Evolutionary conservation across 2,113 vertebrate genomes (phyloP), one percentile per base, ranked within the genome.

Genomic region (Strix aluco): DNA sequence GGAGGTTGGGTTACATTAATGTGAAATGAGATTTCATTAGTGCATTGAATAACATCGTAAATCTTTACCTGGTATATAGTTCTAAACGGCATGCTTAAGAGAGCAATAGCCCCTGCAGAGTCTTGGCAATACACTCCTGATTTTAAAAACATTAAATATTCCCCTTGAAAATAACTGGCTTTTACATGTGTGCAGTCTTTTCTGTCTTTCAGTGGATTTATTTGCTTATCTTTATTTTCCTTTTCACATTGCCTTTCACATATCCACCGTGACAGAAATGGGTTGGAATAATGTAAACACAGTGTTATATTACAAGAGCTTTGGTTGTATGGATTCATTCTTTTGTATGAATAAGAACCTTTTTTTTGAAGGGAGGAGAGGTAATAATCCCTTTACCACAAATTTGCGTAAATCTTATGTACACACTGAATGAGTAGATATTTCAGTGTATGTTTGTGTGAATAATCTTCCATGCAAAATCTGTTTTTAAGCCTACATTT

Each of bases 201-300:
- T 84, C 71, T 96, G 44, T 63, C 59, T 91, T 85, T 91, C 26
- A 9, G 34, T 66, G 32, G 73, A 59, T 94, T 90, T 97, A 57
- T 96, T 95, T 97, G 80, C 86, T 90, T 75, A 87, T 92, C 89
- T 92, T 88, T 94, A 44, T 93, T 96, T 97, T 96, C 70, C 29
- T 93, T 95, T 97, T 92, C 92, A 80, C 71, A 12, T 80, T 87
- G 34, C 78, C 80, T 94, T 94, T 97, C 95, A 81, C 69, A 36
- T 88, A 92, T 91, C 52, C 89, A 87, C 81, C 0, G 4, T 94
- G 84, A 92, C 90, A 97, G 79, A 90, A 97, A 79, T 95, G 88
- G 93, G 88, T 93, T 97, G 96, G 82, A 97, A 90, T 97, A 96
- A 57, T 94, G 95, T 96, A 97, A 97, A 97, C 96, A 94, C 22